Conservation (phyloP, 2,113 vertebrate species). For the Apistogramma diplotaenia region DNA sequence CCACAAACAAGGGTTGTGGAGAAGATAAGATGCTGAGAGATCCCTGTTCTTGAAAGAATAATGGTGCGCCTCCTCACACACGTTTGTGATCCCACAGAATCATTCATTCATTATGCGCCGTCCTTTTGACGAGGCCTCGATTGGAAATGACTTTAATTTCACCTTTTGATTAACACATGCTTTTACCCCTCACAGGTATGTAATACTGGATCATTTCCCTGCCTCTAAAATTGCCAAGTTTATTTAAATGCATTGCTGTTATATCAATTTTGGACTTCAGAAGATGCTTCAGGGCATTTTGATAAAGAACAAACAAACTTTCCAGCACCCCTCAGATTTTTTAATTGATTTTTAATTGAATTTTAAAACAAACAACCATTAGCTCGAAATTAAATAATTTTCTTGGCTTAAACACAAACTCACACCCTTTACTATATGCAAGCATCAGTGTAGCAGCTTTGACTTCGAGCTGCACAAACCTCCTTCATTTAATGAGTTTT, state of each 20-base stretch:
- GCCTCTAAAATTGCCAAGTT: background rate
- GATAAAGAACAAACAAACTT: too few relatives aligned
- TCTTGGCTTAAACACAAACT: too few relatives aligned
- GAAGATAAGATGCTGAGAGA: background rate
- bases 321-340: background rate
- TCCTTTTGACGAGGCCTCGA: background rate
- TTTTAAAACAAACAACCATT: background rate
- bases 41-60: background rate
- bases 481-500: constrained; percentile 51
- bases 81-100: background rate
- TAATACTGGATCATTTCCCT: background rate
- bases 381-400: background rate
- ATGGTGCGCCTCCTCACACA: background rate
- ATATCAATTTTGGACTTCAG: background rate
- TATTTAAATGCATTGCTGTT: background rate
- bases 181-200: background rate
- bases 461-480: constrained; percentile 1
- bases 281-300: too few relatives aligned
- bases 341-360: background rate
- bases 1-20: background rate
- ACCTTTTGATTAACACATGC: background rate
- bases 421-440: too few relatives aligned
- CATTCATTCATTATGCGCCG: too few relatives aligned
- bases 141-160: background rate
- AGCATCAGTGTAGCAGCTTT: background rate